Evolutionary conservation across 1,140 invertebrate genomes (phyloP), one percentile per base, ranked within the genome.

Genomic region (Zaprionus nigranus): DNA sequence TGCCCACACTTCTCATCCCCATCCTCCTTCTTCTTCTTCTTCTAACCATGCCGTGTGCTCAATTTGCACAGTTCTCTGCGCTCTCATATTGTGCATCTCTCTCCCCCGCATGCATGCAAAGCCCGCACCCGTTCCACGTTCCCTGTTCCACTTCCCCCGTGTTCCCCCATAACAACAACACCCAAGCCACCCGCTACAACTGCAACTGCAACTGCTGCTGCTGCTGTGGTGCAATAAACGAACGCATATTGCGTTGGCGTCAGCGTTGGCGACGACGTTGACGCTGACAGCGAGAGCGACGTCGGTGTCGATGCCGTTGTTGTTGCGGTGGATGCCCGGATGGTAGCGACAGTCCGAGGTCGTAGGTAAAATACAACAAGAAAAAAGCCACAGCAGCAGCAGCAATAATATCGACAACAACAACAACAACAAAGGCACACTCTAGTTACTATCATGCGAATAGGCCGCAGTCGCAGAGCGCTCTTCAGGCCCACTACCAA

Each of bases 161-260:
- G 13, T 40, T 40, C 38, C 38, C 57, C 36, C 57, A 59, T 38
- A 56, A n/a, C 38, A 40, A 40, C 38, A 40, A n/a, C 38, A 40
- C 38, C 40, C 40, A 46, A 46, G 40, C 40, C n/a, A 69, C 66
- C 73, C 61, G 74, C 74, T 46, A 46, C 46, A 67, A 83, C 78
- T 85, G 82, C 78, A 81, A 84, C 64, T 87, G 80, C 73, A 85
- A 85, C 72, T 76, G 46, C 40, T n/a, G 13, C 40, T n/a, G 13
- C 68, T 58, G 34, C 76, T 83, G 78, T 90, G 85, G 85, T 88
- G 85, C 85, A 88, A 88, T 90, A 90, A 84, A 85, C 75, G 79
- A 86, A 86, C 85, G 86, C 81, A 88, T 88, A 87, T 90, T 87
- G 83, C 83, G 83, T 87, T 80, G 83, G 85, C 85, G 84, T 82